Conservation (phyloP, 2,888 invertebrate genomes). For the Eremobia ochroleuca region DNA sequence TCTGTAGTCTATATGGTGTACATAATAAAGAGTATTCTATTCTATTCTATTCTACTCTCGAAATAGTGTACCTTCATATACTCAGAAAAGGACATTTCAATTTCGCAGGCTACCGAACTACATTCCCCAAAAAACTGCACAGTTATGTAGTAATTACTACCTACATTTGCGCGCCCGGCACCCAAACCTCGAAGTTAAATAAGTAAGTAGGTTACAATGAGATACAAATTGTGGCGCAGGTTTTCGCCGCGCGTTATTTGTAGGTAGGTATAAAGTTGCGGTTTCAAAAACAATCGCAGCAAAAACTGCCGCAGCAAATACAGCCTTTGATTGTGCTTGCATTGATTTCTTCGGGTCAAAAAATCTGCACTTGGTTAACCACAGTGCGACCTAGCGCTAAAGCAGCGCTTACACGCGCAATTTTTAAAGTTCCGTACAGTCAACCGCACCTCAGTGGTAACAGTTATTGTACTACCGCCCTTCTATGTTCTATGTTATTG, state of each 20-base stretch:
- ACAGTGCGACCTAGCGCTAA: neutral
- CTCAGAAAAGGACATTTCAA: neutral
- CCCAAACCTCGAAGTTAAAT: neutral
- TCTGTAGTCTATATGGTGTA: too few relatives aligned
- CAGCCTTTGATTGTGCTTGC: neutral
- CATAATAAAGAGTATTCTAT: too few relatives aligned
- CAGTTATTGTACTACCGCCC: neutral
- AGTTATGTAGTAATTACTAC: neutral
- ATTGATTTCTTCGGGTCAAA: neutral
- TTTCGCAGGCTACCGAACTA: neutral
- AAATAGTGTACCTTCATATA: neutral
- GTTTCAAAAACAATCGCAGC: neutral
- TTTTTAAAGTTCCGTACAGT: neutral
- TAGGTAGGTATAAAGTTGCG: too few relatives aligned
- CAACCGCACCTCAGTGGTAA: too few relatives aligned
- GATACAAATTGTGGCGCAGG: neutral
- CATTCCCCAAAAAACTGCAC: neutral
- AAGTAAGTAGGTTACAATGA: neutral
- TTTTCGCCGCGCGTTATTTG: neutral
- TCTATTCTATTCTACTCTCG: too few relatives aligned
- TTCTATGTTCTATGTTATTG: too few relatives aligned
- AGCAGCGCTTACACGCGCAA: neutral
- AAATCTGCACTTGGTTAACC: neutral
- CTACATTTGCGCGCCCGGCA: neutral
- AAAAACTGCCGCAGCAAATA: neutral